phyloP scores from a whole-genome alignment of 2,797 vertebrate species.

The Squalus acanthias region DNA sequence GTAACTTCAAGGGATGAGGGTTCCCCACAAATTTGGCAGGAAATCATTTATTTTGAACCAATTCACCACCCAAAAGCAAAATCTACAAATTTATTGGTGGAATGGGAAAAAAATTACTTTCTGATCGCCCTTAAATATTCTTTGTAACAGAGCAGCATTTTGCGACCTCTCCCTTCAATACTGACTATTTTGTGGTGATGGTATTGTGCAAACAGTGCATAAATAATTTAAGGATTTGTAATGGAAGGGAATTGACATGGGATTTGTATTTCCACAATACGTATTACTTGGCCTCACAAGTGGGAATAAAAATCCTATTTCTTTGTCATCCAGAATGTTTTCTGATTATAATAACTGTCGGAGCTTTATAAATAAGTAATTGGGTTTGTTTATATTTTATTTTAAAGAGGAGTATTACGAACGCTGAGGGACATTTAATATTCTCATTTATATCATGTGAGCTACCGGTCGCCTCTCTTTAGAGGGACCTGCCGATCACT shows the following conservation, averaged over 20 bases:
- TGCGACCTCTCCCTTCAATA: neutral
- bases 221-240: constrained; percentile 22
- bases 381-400: constrained; percentile 22
- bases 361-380: constrained; percentile 29
- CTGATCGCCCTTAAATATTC: neutral
- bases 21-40: neutral
- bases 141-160: neutral
- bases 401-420: neutral
- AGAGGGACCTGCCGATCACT: neutral
- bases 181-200: neutral
- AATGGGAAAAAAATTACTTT: neutral
- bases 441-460: constrained; percentile 1
- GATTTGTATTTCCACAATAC: constrained; percentile 18
- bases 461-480: neutral
- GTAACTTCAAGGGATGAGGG: neutral
- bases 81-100: neutral
- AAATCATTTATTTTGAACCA: neutral
- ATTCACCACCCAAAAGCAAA: neutral
- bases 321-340: constrained; percentile 17
- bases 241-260: constrained; percentile 12
- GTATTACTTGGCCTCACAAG: neutral
- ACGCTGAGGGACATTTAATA: constrained; percentile 18
- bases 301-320: constrained; percentile 32
- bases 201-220: neutral
- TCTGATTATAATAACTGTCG: constrained; percentile 26